Evolutionary conservation across 2,888 invertebrate species (phyloP), one percentile per base, ranked within the genome.

Genomic region (Creontiades dilutus): DNA sequence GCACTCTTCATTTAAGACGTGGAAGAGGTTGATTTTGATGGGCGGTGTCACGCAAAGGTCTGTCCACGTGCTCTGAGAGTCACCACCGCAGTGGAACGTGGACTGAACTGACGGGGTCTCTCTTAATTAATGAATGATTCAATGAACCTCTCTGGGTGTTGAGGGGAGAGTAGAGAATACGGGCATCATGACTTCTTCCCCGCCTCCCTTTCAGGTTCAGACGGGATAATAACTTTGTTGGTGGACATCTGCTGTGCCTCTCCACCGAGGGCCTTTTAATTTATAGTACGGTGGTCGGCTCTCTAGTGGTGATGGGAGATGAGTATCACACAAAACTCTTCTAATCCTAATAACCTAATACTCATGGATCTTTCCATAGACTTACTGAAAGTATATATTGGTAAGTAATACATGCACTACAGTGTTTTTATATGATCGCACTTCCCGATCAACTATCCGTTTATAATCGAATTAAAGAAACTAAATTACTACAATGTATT

Each of bases 161-260:
- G 68, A 68, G 23, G 68, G 68, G 19, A 23, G 12, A 68, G 68
- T 12, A 27, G 68, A 68, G 68, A 68, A 68, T 68, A 68, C 23
- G 68, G 68, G 68, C 23, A 12, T 68, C 68, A 68, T 68, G 68
- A 23, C 68, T 57, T 57, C 57, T 57, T 57, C 57, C 57, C 19
- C 57, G 16, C 57, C 57, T 68, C 68, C 68, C 68, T 23, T 23
- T 68, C 23, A 23, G 23, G 23, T 68, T 68, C 68, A 68, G 68
- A 68, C 23, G 68, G 68, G 68, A 68, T 68, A 68, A 61, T 68
- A 68, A 68, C 68, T 68, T 23, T 68, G 68, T 68, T 68, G 68
- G 68, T 27, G 68, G 68, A 68, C 68, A 68, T 68, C 68, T 68
- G 68, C 19, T 68, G 23, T 68, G 68, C 19, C 13, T 23, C 23